A percentile compares a stretch with the other conserved stretches of the same genome.
These are phyloP conservation scores for Dryococelus australis DNA, from an alignment of 2,888 invertebrate genomes.

Conservation along the genomic window DNA sequence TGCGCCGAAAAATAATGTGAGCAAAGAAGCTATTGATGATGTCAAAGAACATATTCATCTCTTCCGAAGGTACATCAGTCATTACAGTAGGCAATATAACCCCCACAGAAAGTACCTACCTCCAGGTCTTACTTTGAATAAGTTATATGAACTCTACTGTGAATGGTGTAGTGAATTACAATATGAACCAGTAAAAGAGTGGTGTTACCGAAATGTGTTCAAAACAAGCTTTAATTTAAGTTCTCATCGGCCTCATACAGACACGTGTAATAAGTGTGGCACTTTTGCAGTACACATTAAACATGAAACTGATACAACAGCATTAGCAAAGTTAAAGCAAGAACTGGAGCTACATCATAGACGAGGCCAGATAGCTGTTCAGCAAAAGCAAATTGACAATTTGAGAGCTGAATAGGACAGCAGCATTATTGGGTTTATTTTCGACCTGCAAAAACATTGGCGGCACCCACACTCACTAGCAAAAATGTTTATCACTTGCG, in stretches of 20 bases:
- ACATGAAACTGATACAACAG: neutral
- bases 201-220: slow-evolving; percentile 13
- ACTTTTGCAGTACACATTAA: slow-evolving; percentile 4
- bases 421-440: slow-evolving; percentile 12
- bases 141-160: slow-evolving; percentile 11
- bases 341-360: neutral
- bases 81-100: slow-evolving; percentile 17
- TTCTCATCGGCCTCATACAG: neutral
- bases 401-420: slow-evolving; percentile 4
- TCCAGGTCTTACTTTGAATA: slow-evolving; percentile 17
- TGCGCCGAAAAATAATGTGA: neutral
- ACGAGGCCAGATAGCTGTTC: neutral
- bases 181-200: neutral
- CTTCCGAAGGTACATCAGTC: slow-evolving; percentile 1
- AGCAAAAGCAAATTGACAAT: slow-evolving; percentile 1
- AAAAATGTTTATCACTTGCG: slow-evolving; percentile 10
- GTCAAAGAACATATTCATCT: neutral
- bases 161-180: neutral
- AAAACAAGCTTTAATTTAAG: slow-evolving; percentile 11
- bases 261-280: slow-evolving; percentile 21
- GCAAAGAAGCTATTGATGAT: slow-evolving; percentile 13
- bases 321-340: neutral
- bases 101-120: neutral
- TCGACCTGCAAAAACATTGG: neutral
- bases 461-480: slow-evolving; percentile 2